Evolutionary conservation across 2,113 vertebrate species (phyloP).

Genomic region (Mustela lutreola): DNA sequence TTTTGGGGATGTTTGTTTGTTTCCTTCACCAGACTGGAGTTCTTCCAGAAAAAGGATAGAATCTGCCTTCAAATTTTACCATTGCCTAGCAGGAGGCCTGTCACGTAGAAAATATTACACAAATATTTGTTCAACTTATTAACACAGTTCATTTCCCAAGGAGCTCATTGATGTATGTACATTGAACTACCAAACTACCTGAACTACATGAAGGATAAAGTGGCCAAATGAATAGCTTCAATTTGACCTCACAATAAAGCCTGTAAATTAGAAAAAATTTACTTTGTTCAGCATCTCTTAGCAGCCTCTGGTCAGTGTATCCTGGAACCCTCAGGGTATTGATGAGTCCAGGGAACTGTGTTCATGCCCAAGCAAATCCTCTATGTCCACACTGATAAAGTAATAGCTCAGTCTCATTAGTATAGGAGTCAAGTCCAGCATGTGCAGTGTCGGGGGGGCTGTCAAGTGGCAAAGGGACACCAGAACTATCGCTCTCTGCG

Average conservation of each 20-base stretch:
- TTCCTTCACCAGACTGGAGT: background rate
- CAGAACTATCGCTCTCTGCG: background rate
- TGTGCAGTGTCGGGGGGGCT: background rate
- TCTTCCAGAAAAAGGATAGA: conserved; percentile 9
- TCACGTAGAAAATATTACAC: background rate
- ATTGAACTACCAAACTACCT: background rate
- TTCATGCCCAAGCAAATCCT: background rate
- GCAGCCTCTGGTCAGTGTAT: background rate
- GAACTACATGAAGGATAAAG: background rate
- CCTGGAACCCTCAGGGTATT: accelerated
- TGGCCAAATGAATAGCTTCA: background rate
- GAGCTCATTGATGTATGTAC: accelerated
- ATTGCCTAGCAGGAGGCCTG: background rate
- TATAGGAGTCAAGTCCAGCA: background rate
- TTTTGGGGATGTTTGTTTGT: background rate
- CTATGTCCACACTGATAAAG: background rate
- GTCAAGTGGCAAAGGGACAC: background rate
- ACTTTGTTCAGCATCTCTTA: background rate
- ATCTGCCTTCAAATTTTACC: background rate
- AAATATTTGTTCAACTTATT: background rate
- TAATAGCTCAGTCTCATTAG: background rate
- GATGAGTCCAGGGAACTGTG: background rate
- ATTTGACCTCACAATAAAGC: background rate
- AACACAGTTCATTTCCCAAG: background rate
- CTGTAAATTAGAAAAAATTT: background rate